Conservation (phyloP, 2,797 vertebrate genomes). For the Sandelia bainsii region DNA sequence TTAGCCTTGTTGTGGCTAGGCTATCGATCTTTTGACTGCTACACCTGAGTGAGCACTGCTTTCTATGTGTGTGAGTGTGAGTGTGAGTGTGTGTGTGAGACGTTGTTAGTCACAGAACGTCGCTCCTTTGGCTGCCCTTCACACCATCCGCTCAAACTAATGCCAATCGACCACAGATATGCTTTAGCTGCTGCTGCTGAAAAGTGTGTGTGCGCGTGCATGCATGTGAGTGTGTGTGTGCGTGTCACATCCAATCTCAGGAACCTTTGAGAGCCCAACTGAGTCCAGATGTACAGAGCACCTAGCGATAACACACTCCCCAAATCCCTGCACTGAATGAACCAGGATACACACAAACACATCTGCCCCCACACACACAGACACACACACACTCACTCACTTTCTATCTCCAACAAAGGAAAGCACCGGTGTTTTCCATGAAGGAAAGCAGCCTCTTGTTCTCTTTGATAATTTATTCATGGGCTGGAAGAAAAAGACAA, state of each 20-base stretch:
- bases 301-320: constrained; percentile 64
- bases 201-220: constrained; percentile 11
- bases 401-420: constrained; percentile 49
- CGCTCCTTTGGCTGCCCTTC: constrained; percentile 71
- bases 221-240: constrained; percentile 14
- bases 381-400: constrained; percentile 25
- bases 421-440: constrained; percentile 52
- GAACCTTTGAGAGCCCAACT: constrained; percentile 54
- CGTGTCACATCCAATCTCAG: constrained; percentile 49
- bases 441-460: constrained; percentile 68
- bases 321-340: constrained; percentile 47
- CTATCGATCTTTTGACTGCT: constrained; percentile 76
- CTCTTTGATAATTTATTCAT: constrained; percentile 83
- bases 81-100: constrained; percentile 15
- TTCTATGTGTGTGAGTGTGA: constrained; percentile 27
- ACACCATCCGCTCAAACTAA: constrained; percentile 65
- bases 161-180: constrained; percentile 59
- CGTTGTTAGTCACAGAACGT: constrained; percentile 63
- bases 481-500: constrained; percentile 72
- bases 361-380: neutral
- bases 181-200: constrained; percentile 36
- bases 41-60: constrained; percentile 41
- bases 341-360: constrained; percentile 24
- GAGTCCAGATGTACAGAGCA: constrained; percentile 65
- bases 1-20: constrained; percentile 69